A percentile compares a stretch with the other conserved stretches of the same genome.
Evolutionary conservation across 1,140 invertebrate species (phyloP).

Genomic region (Euglossa dilemma): DNA sequence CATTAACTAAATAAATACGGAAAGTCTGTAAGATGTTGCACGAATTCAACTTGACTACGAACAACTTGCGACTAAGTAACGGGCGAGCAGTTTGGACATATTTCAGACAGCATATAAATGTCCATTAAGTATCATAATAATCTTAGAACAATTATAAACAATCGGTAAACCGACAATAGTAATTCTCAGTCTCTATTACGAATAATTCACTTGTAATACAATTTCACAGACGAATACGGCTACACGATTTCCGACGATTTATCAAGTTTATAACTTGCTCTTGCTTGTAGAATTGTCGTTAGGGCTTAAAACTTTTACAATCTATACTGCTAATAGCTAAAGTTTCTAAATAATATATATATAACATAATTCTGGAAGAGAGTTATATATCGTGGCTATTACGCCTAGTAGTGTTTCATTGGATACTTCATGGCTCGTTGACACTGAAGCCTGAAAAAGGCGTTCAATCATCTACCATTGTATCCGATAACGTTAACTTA

Average conservation of each 20-base stretch:
- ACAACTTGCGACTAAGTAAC: neutral
- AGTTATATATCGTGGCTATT: neutral
- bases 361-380: neutral
- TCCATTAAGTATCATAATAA: neutral
- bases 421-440: neutral
- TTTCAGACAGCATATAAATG: constrained; percentile 3
- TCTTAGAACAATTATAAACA: neutral
- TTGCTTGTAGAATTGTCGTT: neutral
- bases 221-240: neutral
- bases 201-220: neutral
- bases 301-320: neutral
- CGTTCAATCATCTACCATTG: neutral
- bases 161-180: neutral
- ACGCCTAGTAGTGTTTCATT: neutral
- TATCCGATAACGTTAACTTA: neutral
- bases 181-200: neutral
- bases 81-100: neutral
- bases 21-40: neutral
- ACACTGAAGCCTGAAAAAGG: neutral
- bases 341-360: neutral
- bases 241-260: neutral
- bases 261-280: neutral
- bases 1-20: neutral
- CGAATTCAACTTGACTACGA: neutral
- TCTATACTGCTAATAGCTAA: neutral